Base-by-base conservation (phyloP, 2,797 vertebrate species). In the Clarias platycephalus region DNA sequence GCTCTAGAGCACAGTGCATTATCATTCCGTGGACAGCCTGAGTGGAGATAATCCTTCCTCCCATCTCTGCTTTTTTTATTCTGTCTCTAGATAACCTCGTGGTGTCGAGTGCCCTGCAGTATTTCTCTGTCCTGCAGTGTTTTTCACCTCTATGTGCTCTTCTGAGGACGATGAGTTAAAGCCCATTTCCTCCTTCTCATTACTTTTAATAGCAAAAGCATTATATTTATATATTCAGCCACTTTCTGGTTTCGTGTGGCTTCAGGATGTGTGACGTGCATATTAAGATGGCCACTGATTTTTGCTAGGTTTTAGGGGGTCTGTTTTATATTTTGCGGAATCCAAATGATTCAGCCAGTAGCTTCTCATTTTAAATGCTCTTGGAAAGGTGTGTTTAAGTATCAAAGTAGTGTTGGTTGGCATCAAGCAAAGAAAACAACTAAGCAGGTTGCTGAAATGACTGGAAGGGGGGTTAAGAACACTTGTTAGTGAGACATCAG, bases 31-130 rank as follows among this genome's bases (percentile, higher is more conserved):
- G 66, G 78, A 70, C 28, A 75, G 80, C 85, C 10, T 22, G 37
- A 37, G 66, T 28, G 62, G 49, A 15, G 63, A 49, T 70, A 83
- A 84, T 88, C 86, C 85, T 64, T 89, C 83, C 83, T 49, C 26
- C 86, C 81, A 81, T 89, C 84, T 90, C 90, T 89, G 81, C 87
- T 84, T 90, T 87, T 87, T 74, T 62, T 84, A 82, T 84, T 89
- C 85, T 84, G 77, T 89, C 88, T 88, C 66, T 66, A 86, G 91
- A 91, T 93, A 89, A 91, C 86, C 85, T 87, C 89, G 81, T 93
- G 93, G 90, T 95, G 92, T 88, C 86, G 91, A 91, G 91, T 85
- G 85, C 90, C 85, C 80, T 85, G 78, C 89, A 93, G 91, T 91
- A 90, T 92, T 90, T 90, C 85, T 91, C 34, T 91, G 55, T 88